Evolutionary conservation across 2,797 vertebrate genomes (phyloP).

Genomic region (Enteromius mattozi): DNA sequence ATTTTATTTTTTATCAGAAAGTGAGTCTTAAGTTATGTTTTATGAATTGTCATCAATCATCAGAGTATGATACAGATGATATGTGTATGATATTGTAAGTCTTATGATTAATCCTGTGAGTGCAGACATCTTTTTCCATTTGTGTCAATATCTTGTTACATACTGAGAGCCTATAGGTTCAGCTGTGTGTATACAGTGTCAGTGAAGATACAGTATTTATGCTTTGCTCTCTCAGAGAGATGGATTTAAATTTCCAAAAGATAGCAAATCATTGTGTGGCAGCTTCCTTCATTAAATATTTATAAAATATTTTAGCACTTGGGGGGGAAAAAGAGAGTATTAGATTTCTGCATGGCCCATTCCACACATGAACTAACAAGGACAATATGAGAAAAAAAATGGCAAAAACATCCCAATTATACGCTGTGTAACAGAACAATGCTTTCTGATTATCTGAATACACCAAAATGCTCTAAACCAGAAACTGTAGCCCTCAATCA

Average conservation of each 20-base stretch:
- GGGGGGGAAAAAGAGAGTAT: neutral
- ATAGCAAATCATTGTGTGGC: conserved; percentile 37
- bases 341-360: conserved; percentile 36
- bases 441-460: conserved; percentile 30
- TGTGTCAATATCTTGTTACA: conserved; percentile 14
- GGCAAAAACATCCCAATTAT: conserved; percentile 16
- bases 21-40: conserved; percentile 7
- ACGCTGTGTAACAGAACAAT: conserved; percentile 2
- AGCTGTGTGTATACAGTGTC: conserved; percentile 19
- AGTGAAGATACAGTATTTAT: conserved; percentile 12
- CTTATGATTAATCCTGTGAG: neutral
- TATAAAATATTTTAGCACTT: conserved; percentile 35
- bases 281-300: conserved; percentile 52
- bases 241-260: conserved; percentile 43
- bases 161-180: neutral
- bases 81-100: conserved; percentile 8
- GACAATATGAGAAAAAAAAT: conserved; percentile 42
- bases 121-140: neutral
- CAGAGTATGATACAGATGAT: conserved; percentile 7
- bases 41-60: conserved; percentile 16
- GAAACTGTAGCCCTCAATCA: conserved; percentile 18
- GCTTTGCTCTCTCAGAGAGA: conserved; percentile 33
- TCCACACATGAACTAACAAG: conserved; percentile 34
- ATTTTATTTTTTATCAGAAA: conserved; percentile 39
- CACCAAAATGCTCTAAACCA: conserved; percentile 10